These are phyloP conservation scores for Caligus rogercresseyi DNA, from an alignment of 1,140 invertebrate species.

Conservation along the genomic window DNA sequence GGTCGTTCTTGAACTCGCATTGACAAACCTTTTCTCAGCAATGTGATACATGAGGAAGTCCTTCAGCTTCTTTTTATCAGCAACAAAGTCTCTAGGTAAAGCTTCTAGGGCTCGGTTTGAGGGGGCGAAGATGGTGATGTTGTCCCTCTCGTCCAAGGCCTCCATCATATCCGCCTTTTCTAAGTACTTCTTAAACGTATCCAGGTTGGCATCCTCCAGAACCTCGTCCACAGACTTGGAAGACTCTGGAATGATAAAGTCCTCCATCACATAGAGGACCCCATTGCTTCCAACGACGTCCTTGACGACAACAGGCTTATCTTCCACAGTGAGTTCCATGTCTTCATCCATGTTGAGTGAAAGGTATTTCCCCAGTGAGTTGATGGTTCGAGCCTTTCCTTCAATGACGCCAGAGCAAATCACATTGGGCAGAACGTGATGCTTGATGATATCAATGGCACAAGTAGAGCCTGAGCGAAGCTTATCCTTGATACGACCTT, in stretches of 20 bases:
- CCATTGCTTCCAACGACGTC: constrained; percentile 40
- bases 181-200: constrained; percentile 30
- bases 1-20: constrained; percentile 24
- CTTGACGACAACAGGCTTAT: constrained; percentile 30
- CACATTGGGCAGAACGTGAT: constrained; percentile 44
- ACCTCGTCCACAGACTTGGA: constrained; percentile 28
- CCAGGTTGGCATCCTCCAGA: constrained; percentile 29
- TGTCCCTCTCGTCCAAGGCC: constrained; percentile 29
- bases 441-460: constrained; percentile 34
- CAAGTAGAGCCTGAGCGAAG: constrained; percentile 28
- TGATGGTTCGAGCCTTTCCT: constrained; percentile 36
- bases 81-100: constrained; percentile 21
- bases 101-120: constrained; percentile 33
- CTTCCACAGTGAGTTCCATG: constrained; percentile 33
- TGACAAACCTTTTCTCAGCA: constrained; percentile 28
- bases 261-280: constrained; percentile 37
- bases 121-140: constrained; percentile 38
- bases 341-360: constrained; percentile 35
- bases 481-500: constrained; percentile 25
- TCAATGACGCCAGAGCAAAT: constrained; percentile 43
- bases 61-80: constrained; percentile 10
- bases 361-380: constrained; percentile 35
- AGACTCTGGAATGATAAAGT: constrained; percentile 35
- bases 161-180: constrained; percentile 30
- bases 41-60: constrained; percentile 36